Conservation (phyloP, 2,113 vertebrate genomes). For the Balaeniceps rex region DNA sequence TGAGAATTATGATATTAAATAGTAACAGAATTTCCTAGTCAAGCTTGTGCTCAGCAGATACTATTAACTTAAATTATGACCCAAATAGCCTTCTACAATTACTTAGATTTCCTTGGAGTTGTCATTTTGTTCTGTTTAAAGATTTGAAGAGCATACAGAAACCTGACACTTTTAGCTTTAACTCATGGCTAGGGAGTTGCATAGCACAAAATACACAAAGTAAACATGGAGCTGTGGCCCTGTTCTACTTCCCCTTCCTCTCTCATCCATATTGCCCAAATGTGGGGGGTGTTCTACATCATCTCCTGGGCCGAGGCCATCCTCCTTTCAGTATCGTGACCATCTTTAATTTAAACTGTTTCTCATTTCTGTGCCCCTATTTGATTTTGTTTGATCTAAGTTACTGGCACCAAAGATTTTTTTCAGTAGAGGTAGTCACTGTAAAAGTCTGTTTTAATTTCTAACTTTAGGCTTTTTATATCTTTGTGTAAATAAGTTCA, state of each 20-base stretch:
- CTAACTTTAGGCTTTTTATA: not conserved
- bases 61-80: not conserved
- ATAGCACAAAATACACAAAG: not conserved
- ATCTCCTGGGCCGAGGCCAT: not conserved
- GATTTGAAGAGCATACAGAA: not conserved
- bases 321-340: not conserved
- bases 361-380: not conserved
- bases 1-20: not conserved
- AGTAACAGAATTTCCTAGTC: not conserved
- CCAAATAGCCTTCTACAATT: not conserved
- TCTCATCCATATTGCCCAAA: not conserved
- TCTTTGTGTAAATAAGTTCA: not conserved
- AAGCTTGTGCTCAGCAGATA: not conserved
- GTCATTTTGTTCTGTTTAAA: not conserved
- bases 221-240: not conserved
- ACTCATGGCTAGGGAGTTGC: not conserved
- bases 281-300: not conserved
- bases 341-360: not conserved
- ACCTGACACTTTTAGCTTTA: not conserved
- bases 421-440: not conserved
- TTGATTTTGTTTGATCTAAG: not conserved
- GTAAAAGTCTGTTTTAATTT: not conserved
- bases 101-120: not conserved
- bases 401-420: not conserved
- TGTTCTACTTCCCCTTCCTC: not conserved